Evolutionary conservation across 1,140 invertebrate genomes (phyloP).

Genomic region (Penaeus indicus): DNA sequence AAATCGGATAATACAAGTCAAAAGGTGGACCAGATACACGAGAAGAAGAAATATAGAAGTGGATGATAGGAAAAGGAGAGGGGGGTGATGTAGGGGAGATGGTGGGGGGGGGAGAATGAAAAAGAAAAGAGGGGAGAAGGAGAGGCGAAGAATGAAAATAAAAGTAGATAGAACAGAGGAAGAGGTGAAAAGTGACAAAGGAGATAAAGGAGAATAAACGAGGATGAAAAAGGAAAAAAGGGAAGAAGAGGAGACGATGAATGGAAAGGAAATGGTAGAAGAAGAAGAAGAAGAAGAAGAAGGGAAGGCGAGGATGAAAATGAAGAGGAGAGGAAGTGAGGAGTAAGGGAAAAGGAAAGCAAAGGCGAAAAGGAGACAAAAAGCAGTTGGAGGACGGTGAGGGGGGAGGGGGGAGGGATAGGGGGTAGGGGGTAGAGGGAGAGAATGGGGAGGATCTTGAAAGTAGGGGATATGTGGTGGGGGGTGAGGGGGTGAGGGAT

Average conservation of each 20-base stretch:
- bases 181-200: not conserved
- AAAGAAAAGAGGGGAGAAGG: not conserved
- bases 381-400: not conserved
- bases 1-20: too few relatives aligned
- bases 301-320: not conserved
- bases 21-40: too few relatives aligned
- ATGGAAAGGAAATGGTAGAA: not conserved
- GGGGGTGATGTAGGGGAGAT: too few relatives aligned
- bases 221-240: not conserved
- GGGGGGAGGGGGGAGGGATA: not conserved
- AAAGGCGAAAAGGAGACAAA: not conserved
- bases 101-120: too few relatives aligned
- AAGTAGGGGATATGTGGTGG: not conserved
- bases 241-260: not conserved
- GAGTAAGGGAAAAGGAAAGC: not conserved
- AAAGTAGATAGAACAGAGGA: not conserved
- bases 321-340: not conserved
- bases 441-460: not conserved
- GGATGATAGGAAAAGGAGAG: too few relatives aligned
- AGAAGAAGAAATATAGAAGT: too few relatives aligned
- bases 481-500: too few relatives aligned
- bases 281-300: not conserved
- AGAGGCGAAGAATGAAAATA: not conserved
- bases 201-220: not conserved
- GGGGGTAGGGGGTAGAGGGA: not conserved